Percentiles rank a stretch among this genome's conserved stretches.
Conservation (phyloP, 2,888 invertebrate genomes). For the Chromoteleia sp. region DNA sequence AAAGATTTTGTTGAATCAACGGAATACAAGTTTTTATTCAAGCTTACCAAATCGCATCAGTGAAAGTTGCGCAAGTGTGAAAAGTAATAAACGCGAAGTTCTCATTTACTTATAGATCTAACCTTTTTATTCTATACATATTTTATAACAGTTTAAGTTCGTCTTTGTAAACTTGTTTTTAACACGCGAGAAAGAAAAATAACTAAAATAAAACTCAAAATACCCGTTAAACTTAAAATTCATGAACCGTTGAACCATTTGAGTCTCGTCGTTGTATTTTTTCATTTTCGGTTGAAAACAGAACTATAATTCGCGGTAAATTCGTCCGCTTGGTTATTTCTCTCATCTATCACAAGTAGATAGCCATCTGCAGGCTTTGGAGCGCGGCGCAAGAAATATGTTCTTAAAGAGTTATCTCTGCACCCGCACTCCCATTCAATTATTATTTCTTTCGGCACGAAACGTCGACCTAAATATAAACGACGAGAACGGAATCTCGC, state of each 20-base stretch:
- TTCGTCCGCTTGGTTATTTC: conserved; percentile 52
- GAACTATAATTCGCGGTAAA: conserved; percentile 44
- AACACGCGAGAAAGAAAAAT: no score
- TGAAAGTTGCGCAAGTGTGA: no score
- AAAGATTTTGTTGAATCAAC: no score
- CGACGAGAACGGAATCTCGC: conserved; percentile 14
- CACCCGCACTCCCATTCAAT: conserved; percentile 35
- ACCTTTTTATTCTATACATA: no score
- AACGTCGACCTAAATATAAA: conserved; percentile 63
- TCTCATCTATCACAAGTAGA: conserved; percentile 60
- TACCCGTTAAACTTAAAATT: neutral
- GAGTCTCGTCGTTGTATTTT: neutral
- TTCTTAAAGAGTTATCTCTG: conserved; percentile 59
- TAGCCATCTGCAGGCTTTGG: conserved; percentile 43
- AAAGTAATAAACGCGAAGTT: no score
- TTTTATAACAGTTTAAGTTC: no score
- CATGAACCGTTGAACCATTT: neutral
- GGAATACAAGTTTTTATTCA: no score
- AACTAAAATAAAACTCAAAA: no score
- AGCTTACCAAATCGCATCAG: no score
- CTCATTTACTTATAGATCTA: no score
- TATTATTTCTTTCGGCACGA: conserved; percentile 67
- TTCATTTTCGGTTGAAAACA: conserved; percentile 38
- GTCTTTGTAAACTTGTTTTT: no score
- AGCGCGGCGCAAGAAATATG: conserved; percentile 52